Evolutionary conservation across 2,888 invertebrate species (phyloP).

Genomic region (Mactromeris polynyma): DNA sequence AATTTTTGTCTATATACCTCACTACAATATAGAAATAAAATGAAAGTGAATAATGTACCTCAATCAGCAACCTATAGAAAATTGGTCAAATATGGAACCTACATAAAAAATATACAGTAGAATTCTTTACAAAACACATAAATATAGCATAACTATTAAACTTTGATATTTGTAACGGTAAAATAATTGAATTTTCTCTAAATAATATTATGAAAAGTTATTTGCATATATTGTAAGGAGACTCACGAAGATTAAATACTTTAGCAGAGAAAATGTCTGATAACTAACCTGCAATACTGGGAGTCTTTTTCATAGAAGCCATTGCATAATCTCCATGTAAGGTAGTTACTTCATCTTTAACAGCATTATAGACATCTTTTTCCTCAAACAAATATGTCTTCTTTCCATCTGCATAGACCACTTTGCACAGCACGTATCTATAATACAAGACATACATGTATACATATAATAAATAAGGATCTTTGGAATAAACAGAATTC

Average conservation of each 20-base stretch:
- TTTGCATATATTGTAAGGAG: too few relatives aligned
- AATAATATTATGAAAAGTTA: too few relatives aligned
- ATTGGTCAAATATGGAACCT: too few relatives aligned
- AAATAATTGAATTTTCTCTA: too few relatives aligned
- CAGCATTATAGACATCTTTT: slow-evolving; percentile 59
- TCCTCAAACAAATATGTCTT: slow-evolving; percentile 21
- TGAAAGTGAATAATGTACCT: neutral
- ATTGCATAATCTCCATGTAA: slow-evolving; percentile 78
- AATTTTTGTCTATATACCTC: slow-evolving; percentile 71
- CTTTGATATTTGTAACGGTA: too few relatives aligned
- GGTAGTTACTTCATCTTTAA: slow-evolving; percentile 65
- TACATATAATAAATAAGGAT: too few relatives aligned
- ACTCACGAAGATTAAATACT: too few relatives aligned
- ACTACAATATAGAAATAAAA: slow-evolving; percentile 63
- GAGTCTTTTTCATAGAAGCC: slow-evolving; percentile 55
- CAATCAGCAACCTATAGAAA: too few relatives aligned
- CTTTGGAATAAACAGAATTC: too few relatives aligned
- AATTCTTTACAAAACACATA: too few relatives aligned
- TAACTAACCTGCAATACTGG: neutral
- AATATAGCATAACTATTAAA: too few relatives aligned
- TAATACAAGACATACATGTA: neutral
- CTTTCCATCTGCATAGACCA: slow-evolving; percentile 55
- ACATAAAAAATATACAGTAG: too few relatives aligned
- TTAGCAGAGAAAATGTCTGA: neutral
- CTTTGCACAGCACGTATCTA: slow-evolving; percentile 72